These are phyloP conservation scores for Eleutherodactylus coqui DNA, from an alignment of 2,797 vertebrate genomes.

Conservation along the genomic window DNA sequence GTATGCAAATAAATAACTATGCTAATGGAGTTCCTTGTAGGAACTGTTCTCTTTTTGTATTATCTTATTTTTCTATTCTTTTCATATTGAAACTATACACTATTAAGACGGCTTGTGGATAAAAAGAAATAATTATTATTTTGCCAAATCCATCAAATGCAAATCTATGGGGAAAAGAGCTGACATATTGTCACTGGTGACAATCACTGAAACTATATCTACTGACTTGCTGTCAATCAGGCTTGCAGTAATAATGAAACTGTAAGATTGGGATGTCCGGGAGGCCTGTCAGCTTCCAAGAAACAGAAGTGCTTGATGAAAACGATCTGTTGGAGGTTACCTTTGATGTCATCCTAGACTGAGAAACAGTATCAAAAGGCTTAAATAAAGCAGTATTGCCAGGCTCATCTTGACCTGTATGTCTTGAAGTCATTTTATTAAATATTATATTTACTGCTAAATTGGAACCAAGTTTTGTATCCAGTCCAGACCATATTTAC, in stretches of 20 bases:
- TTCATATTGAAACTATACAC: slow-evolving; percentile 18
- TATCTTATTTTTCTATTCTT: background rate
- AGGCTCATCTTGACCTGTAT: background rate
- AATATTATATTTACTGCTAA: background rate
- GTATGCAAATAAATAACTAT: background rate
- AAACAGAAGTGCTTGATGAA: slow-evolving; percentile 44
- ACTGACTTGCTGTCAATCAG: slow-evolving; percentile 60
- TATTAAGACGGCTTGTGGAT: slow-evolving; percentile 7
- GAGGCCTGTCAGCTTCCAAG: slow-evolving; percentile 55
- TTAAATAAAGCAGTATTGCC: slow-evolving; percentile 15
- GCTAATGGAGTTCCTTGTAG: background rate
- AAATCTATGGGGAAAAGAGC: slow-evolving; percentile 49
- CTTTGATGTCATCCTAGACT: slow-evolving; percentile 17
- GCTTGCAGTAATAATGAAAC: slow-evolving; percentile 48
- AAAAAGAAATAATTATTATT: slow-evolving; percentile 49
- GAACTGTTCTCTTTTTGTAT: background rate
- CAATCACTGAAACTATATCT: slow-evolving; percentile 53
- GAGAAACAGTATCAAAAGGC: slow-evolving; percentile 32
- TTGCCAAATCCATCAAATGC: slow-evolving; percentile 54
- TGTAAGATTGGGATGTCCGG: slow-evolving; percentile 49
- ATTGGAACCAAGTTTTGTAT: background rate
- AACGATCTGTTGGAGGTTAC: slow-evolving; percentile 45
- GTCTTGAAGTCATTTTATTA: background rate
- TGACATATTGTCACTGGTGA: slow-evolving; percentile 55
- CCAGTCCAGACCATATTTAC: background rate